phyloP scores from a whole-genome alignment of 1,140 invertebrate species.

The Scaptomyza hsui region DNA sequence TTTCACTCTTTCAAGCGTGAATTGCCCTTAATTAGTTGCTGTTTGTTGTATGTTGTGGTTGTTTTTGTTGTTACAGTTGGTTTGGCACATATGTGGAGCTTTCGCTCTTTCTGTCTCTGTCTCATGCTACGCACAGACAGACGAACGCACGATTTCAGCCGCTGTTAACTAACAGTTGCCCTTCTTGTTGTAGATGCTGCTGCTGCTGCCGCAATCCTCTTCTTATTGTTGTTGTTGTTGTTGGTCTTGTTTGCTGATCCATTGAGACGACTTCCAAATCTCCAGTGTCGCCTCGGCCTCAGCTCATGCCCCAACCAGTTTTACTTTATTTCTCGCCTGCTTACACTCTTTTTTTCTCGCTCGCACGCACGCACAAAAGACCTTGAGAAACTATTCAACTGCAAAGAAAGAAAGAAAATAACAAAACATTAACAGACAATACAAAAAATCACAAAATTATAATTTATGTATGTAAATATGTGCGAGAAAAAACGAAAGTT shows the following conservation, averaged over 20 bases:
- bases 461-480: conserved; percentile 36
- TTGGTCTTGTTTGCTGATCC: conserved; percentile 33
- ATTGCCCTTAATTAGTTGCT: conserved; percentile 50
- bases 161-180: conserved; percentile 50
- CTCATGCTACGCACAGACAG: conserved; percentile 59
- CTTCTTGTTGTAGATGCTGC: conserved; percentile 16
- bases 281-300: conserved; percentile 42
- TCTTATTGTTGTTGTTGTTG: conserved; percentile 27
- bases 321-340: conserved; percentile 4
- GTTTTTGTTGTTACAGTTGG: conserved; percentile 49
- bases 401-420: conserved; percentile 50
- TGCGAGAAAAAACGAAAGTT: conserved; percentile 35
- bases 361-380: conserved; percentile 38
- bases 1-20: conserved; percentile 50
- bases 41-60: conserved; percentile 39
- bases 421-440: conserved; percentile 46
- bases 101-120: conserved; percentile 51
- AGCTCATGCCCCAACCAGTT: conserved; percentile 55
- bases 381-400: conserved; percentile 64
- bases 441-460: conserved; percentile 14
- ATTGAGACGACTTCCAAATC: conserved; percentile 51
- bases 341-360: neutral
- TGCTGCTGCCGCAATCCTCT: conserved; percentile 51
- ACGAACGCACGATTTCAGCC: conserved; percentile 38
- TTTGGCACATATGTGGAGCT: conserved; percentile 75